These are phyloP conservation scores for Procambarus virginalis DNA, from an alignment of 1,140 invertebrate genomes.

Conservation along the genomic window DNA sequence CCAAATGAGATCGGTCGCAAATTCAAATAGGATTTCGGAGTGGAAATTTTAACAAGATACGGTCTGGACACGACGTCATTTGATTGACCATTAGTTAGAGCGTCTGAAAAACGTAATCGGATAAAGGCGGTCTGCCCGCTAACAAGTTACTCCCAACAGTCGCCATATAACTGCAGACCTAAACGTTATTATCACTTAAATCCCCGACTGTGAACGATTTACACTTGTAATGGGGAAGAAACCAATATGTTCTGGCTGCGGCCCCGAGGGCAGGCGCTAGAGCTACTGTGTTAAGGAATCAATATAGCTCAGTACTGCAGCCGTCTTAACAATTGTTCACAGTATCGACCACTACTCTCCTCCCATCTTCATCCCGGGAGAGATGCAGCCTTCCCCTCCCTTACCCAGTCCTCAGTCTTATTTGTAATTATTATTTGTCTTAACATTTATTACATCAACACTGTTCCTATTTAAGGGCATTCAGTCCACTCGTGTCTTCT, in stretches of 20 bases:
- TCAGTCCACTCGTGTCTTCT: too few relatives aligned
- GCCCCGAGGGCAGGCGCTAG: too few relatives aligned
- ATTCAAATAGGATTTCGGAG: slow-evolving; percentile 67
- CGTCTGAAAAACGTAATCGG: slow-evolving; percentile 45
- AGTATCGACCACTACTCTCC: background rate
- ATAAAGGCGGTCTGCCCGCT: background rate
- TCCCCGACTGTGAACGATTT: background rate
- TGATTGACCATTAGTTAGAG: slow-evolving; percentile 67
- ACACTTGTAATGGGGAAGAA: background rate
- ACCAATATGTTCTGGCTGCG: too few relatives aligned
- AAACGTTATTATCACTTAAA: background rate
- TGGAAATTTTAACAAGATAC: slow-evolving; percentile 68
- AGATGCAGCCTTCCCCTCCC: too few relatives aligned
- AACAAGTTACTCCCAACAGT: slow-evolving; percentile 5
- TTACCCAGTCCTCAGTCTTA: too few relatives aligned
- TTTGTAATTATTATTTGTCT: too few relatives aligned
- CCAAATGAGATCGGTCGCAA: slow-evolving; percentile 67
- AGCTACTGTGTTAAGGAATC: background rate
- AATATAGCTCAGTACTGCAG: background rate
- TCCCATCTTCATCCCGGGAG: background rate
- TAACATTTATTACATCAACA: too few relatives aligned
- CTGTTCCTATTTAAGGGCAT: too few relatives aligned
- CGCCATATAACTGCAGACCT: background rate
- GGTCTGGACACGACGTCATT: slow-evolving; percentile 61
- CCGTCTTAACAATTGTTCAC: background rate